Evolutionary conservation across 2,113 vertebrate species (phyloP), one percentile per base, ranked within the genome.

Genomic region (Artemisiospiza belli): DNA sequence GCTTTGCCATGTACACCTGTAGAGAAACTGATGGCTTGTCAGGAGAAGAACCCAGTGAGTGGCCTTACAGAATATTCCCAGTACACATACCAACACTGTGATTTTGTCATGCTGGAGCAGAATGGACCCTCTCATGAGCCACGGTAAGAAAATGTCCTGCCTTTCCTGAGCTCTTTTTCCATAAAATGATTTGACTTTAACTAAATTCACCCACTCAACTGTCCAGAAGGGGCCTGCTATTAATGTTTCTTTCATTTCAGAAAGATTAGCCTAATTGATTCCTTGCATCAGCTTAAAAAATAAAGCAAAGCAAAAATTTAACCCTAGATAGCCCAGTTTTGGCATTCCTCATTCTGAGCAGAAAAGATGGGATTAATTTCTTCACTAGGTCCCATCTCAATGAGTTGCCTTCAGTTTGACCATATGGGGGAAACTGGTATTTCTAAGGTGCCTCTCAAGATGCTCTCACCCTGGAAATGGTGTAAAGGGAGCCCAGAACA

Each of bases 61-160:
- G 99, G 99, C 51, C 98, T 99, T 31, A 98, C 99, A 59, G 99
- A 99, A 37, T 99, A 99, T 30, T 98, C 99, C n/a, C 99, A 99
- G 98, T 99, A 98, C 97, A 97, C 98, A 13, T 98, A 97, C 67
- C 98, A 99, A 74, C 98, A 97, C 88, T 99, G 99, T 66, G 99
- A 99, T 96, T 99, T 99, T 55, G 85, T 97, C 80, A 98, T 99
- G 58, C 97, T 99, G 24, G 98, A 99, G 92, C 99, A 99, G 97
- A 99, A 98, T 0, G 99, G 99, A 86, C 99, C 99, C 4, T 99
- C 99, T 9, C 99, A 99, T 2, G 99, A 99, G 66, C 99, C 99
- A 47, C 98, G 99, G 99, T 99, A 92, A 97, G 98, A 93, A 70
- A 18, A 25, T 19, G 8, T 28, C 30, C 23, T 52, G 1, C 47